Evolutionary conservation across 2,113 vertebrate genomes (phyloP).

Genomic region (Platanista minor): DNA sequence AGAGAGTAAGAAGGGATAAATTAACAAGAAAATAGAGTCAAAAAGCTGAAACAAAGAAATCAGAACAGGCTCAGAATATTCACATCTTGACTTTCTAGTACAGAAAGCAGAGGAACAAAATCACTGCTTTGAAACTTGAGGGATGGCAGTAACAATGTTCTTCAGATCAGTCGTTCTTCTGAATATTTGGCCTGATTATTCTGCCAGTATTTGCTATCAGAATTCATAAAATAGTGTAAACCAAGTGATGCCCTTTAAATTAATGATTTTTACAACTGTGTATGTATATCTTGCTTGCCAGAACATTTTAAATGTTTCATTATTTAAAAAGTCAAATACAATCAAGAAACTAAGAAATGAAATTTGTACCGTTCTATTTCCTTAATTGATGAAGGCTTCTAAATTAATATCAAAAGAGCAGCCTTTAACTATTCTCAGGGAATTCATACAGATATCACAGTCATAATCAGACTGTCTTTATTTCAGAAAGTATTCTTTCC

Average conservation of each 20-base stretch:
- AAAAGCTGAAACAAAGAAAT: not conserved
- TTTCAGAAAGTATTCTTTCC: not conserved
- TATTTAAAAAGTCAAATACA: conserved; percentile 45
- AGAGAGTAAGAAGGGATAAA: not conserved
- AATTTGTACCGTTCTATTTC: conserved; percentile 18
- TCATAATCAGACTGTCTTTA: not conserved
- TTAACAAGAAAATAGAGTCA: not conserved
- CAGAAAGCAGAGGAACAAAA: not conserved
- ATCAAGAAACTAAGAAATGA: conserved; percentile 30
- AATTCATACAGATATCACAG: not conserved
- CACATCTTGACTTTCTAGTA: not conserved
- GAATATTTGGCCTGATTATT: not conserved
- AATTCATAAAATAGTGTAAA: conserved; percentile 20
- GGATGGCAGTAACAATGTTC: not conserved
- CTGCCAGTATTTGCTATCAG: not conserved
- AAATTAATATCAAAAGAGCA: not conserved
- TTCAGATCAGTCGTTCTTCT: not conserved
- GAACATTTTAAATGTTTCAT: conserved; percentile 26
- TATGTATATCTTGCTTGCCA: not conserved
- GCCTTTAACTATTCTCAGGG: not conserved
- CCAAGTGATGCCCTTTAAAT: conserved; percentile 10
- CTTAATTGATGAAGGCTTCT: conserved; percentile 21
- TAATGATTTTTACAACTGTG: not conserved
- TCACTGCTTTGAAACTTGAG: not conserved
- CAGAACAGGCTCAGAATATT: not conserved